These are phyloP conservation scores for Micropoecilia bifurca DNA, from an alignment of 2,797 vertebrate species.

Conservation along the genomic window DNA sequence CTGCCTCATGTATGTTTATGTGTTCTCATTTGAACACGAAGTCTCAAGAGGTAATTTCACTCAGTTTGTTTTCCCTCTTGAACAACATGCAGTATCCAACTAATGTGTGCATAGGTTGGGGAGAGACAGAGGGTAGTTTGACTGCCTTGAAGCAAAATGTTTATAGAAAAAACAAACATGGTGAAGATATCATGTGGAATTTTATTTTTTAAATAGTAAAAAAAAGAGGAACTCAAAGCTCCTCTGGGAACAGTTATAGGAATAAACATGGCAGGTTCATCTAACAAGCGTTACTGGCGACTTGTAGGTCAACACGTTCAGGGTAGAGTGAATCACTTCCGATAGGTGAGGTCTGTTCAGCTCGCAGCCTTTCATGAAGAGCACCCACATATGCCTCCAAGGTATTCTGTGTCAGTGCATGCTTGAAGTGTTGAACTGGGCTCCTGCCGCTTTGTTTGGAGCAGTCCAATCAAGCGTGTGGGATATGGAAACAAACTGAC, in stretches of 20 bases:
- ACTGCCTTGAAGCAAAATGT: constrained; percentile 54
- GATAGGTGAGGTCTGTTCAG: constrained; percentile 19
- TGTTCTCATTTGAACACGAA: constrained; percentile 43
- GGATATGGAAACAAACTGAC: constrained; percentile 69
- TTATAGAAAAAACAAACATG: constrained; percentile 56
- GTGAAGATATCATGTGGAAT: constrained; percentile 25
- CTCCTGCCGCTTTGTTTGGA: constrained; percentile 68
- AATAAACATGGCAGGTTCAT: constrained; percentile 23
- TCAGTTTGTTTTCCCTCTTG: constrained; percentile 61
- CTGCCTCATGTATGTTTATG: constrained; percentile 41
- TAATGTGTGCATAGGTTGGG: constrained; percentile 32
- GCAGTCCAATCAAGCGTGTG: constrained; percentile 65
- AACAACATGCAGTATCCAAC: constrained; percentile 46
- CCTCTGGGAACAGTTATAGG: constrained; percentile 19
- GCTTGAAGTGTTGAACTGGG: constrained; percentile 59
- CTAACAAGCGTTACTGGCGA: constrained; percentile 12
- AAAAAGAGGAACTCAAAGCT: constrained; percentile 10
- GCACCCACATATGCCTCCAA: constrained; percentile 25
- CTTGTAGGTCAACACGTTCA: constrained; percentile 16
- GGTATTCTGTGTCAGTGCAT: constrained; percentile 56
- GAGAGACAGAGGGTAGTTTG: constrained; percentile 17
- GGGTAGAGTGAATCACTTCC: constrained; percentile 7
- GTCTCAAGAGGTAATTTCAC: constrained; percentile 70
- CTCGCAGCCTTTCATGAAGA: constrained; percentile 31
- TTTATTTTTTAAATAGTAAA: constrained; percentile 10